Conservation (phyloP, 1,140 invertebrate species). For the Gryllus bimaculatus region DNA sequence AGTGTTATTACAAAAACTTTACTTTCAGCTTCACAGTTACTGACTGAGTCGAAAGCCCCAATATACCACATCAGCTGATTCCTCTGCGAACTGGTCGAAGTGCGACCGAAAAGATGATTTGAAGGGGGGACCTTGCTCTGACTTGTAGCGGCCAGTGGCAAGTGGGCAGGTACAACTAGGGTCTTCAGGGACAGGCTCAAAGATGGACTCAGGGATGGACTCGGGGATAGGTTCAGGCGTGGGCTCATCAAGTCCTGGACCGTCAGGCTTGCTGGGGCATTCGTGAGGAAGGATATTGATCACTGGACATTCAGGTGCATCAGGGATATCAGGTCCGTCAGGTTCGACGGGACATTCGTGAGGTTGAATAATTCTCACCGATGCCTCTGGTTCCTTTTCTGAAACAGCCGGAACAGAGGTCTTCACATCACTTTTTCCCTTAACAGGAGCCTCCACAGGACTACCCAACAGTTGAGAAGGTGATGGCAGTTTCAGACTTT, state of each 20-base stretch:
- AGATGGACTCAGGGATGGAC: no score
- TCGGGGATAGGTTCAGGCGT: not conserved
- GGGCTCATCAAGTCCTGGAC: not conserved
- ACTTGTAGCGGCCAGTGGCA: not conserved
- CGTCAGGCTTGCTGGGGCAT: not conserved
- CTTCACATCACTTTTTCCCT: not conserved
- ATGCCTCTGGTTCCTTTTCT: not conserved
- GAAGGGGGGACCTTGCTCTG: no score
- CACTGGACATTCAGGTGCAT: not conserved
- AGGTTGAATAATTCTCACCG: not conserved
- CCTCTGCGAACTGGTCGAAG: not conserved
- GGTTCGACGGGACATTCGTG: not conserved
- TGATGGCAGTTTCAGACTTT: constrained; percentile 22
- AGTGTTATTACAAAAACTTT: no score
- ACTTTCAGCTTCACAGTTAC: no score
- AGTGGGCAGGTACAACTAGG: not conserved
- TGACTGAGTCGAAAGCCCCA: not conserved
- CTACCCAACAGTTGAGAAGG: not conserved
- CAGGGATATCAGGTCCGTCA: not conserved
- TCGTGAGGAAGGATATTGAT: no score
- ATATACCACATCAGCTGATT: not conserved
- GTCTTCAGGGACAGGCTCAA: not conserved
- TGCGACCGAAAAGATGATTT: no score
- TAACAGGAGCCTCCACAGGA: not conserved
- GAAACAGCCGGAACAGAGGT: not conserved